phyloP scores from a whole-genome alignment of 2,113 vertebrate species.

The Charadrius vociferus region DNA sequence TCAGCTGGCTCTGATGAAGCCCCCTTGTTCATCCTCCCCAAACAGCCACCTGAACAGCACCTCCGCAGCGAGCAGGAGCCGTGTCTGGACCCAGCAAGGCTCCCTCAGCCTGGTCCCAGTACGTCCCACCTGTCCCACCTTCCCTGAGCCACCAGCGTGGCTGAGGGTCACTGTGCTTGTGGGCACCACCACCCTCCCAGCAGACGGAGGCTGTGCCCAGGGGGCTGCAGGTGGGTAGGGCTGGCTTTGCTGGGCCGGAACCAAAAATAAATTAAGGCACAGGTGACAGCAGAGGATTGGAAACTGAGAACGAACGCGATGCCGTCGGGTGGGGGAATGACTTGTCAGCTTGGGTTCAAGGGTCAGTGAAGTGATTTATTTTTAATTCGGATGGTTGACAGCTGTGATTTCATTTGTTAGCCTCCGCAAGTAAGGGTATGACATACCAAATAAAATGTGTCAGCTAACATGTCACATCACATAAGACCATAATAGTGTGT shows the following conservation, averaged over 20 bases:
- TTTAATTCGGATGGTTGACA: conserved; percentile 39
- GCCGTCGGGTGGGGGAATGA: background rate
- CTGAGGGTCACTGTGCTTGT: background rate
- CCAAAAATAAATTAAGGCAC: background rate
- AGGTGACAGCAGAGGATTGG: background rate
- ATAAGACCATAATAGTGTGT: background rate
- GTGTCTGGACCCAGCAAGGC: background rate
- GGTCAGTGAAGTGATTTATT: conserved; percentile 27
- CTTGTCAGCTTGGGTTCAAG: background rate
- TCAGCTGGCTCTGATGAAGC: background rate
- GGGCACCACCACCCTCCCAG: background rate
- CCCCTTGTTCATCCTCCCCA: background rate
- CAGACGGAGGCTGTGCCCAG: too few relatives aligned
- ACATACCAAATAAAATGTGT: background rate
- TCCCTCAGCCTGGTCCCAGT: background rate
- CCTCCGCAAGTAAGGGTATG: background rate
- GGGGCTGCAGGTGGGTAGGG: background rate
- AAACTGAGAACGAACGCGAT: background rate
- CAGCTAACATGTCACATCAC: background rate
- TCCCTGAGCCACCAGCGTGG: background rate
- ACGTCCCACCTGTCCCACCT: background rate
- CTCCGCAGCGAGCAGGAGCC: background rate
- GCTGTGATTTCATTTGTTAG: conserved; percentile 29
- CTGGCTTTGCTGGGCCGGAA: background rate
- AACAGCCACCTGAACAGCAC: background rate